Percentiles rank a stretch among this genome's conserved stretches.
Conservation (phyloP, 2,888 invertebrate species). For the Eristalis pertinax region DNA sequence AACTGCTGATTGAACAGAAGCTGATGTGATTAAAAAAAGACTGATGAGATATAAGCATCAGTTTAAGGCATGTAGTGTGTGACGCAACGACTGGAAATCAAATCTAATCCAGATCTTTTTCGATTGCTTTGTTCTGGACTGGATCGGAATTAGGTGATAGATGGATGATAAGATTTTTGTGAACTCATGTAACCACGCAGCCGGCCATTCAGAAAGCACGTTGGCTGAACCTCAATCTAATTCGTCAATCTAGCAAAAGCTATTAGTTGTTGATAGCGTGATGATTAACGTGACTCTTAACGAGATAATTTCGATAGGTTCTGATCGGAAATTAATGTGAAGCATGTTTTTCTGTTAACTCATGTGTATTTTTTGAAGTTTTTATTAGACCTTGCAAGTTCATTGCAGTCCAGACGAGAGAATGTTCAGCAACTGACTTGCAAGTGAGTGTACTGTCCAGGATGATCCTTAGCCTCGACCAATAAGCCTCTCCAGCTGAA, state of each 20-base stretch:
- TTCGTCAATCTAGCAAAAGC: neutral
- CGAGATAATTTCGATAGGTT: neutral
- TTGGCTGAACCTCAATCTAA: neutral
- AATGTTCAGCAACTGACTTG: too few species aligned
- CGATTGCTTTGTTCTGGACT: neutral
- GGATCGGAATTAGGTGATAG: neutral
- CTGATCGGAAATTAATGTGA: too few species aligned
- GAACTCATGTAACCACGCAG: neutral
- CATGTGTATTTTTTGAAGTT: too few species aligned
- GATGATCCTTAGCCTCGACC: too few species aligned
- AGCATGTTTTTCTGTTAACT: too few species aligned
- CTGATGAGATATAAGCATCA: neutral
- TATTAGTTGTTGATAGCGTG: neutral
- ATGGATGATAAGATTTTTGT: neutral
- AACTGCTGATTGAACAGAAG: too few species aligned
- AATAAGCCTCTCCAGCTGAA: too few species aligned
- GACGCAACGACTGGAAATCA: neutral
- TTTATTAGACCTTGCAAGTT: too few species aligned
- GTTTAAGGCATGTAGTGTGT: too few species aligned
- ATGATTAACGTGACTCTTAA: neutral
- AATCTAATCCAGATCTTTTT: neutral
- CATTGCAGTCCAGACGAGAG: too few species aligned
- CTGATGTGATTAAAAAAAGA: neutral
- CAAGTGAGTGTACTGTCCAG: too few species aligned
- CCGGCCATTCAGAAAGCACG: neutral